Evolutionary conservation across 2,113 vertebrate species (phyloP).

Genomic region (Emydura subglobosa): DNA sequence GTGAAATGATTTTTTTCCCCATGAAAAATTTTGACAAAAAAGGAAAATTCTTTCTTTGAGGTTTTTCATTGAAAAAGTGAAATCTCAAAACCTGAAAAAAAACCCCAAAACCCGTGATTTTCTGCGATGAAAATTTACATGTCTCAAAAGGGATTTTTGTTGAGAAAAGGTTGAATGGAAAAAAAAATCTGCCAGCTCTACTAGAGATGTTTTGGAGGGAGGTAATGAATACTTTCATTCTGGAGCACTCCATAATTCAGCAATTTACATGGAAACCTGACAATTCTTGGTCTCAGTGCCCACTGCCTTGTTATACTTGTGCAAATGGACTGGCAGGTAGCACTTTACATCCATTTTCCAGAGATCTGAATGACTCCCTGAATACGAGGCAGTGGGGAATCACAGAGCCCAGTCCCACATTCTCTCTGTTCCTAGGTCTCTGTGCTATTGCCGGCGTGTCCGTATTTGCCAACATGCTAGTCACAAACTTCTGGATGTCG

Average conservation of each 20-base stretch:
- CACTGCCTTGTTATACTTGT: background rate
- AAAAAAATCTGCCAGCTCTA: background rate
- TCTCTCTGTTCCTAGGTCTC: conserved; percentile 77
- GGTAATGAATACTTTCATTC: background rate
- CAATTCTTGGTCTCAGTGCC: rapidly evolving
- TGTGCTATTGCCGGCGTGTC: conserved; percentile 91
- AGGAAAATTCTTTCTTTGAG: background rate
- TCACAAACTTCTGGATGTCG: conserved; percentile 91
- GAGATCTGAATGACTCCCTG: background rate
- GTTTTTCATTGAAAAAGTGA: background rate
- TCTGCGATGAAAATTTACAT: background rate
- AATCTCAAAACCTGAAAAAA: background rate
- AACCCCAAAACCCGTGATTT: background rate
- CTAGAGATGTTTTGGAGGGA: background rate
- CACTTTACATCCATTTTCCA: background rate
- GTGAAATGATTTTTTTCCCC: background rate
- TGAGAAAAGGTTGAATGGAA: background rate
- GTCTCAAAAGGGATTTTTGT: background rate
- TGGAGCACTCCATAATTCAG: background rate
- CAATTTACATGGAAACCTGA: background rate
- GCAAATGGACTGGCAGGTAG: background rate
- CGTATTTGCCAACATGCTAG: conserved; percentile 92
- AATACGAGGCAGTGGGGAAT: background rate
- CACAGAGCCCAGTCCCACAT: background rate
- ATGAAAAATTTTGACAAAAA: rapidly evolving